phyloP scores from a whole-genome alignment of 23 tunicate genomes.

The Oikopleura albicans region DNA sequence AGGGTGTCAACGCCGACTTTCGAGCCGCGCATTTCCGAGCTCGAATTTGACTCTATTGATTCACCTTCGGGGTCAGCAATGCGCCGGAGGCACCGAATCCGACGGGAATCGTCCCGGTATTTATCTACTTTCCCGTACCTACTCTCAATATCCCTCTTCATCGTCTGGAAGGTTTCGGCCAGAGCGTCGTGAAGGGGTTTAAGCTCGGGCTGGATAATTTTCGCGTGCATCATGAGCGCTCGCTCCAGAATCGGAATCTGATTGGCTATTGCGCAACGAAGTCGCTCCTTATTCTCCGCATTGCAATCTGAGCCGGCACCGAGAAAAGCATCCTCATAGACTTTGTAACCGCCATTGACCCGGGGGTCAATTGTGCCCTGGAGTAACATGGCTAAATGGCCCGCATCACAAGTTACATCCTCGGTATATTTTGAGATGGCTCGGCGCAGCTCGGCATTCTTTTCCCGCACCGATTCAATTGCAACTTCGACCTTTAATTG shows the following conservation, averaged over 20 bases:
- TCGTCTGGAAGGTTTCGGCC: neutral
- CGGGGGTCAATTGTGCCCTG: constrained; percentile 3
- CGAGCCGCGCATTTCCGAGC: neutral
- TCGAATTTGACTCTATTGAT: neutral
- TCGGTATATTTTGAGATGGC: neutral
- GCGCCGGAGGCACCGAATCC: neutral
- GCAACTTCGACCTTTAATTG: neutral
- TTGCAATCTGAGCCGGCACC: neutral
- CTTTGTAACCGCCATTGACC: neutral
- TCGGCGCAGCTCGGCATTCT: neutral
- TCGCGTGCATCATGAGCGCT: neutral
- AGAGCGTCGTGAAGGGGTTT: neutral
- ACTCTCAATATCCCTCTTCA: neutral
- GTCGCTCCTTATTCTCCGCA: neutral
- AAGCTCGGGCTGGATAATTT: neutral
- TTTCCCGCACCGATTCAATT: neutral
- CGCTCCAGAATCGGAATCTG: constrained; percentile 8
- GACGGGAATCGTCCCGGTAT: neutral
- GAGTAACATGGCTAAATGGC: neutral
- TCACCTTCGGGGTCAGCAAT: neutral
- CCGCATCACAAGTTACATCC: neutral
- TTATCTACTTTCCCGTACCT: neutral
- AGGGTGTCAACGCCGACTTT: neutral
- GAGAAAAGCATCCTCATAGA: neutral
- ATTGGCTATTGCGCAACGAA: neutral